A percentile compares a stretch with the other conserved stretches of the same genome.
Evolutionary conservation across 2,888 invertebrate species (phyloP).

Genomic region (Aethes cnicana): DNA sequence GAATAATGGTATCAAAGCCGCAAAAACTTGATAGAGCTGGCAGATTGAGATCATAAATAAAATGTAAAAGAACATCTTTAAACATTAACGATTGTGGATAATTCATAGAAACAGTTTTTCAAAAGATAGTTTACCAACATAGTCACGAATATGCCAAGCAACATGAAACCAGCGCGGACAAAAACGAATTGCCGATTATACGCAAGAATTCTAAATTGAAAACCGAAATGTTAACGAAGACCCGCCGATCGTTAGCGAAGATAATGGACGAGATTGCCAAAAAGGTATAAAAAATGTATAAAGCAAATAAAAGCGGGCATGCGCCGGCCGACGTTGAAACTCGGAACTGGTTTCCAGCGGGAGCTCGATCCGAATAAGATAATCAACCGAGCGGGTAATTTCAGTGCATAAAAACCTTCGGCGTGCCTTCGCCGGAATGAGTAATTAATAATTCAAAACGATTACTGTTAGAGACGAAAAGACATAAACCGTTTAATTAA

Average conservation of each 20-base stretch:
- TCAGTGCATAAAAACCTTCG: slow-evolving; percentile 66
- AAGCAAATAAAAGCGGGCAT: slow-evolving; percentile 77
- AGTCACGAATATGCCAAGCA: no score
- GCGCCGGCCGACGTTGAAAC: slow-evolving; percentile 51
- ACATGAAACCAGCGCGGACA: no score
- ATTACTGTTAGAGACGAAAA: slow-evolving; percentile 18
- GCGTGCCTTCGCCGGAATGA: slow-evolving; percentile 59
- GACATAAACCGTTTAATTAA: slow-evolving; percentile 20
- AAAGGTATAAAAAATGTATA: slow-evolving; percentile 76
- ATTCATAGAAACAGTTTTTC: no score
- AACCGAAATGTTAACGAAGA: slow-evolving; percentile 75
- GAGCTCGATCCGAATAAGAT: slow-evolving; percentile 71
- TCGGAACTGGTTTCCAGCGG: slow-evolving; percentile 63
- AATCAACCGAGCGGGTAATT: slow-evolving; percentile 73
- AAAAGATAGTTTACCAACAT: no score
- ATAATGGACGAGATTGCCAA: slow-evolving; percentile 77
- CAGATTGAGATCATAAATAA: no score
- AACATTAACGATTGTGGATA: no score
- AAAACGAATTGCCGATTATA: slow-evolving; percentile 56
- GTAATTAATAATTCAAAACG: slow-evolving; percentile 46
- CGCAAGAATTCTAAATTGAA: slow-evolving; percentile 62
- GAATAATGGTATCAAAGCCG: no score
- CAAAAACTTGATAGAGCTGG: no score
- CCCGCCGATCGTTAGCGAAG: slow-evolving; percentile 71
- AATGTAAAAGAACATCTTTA: no score